Percentiles rank a stretch among this genome's conserved stretches.
These are phyloP conservation scores for Emydura subglobosa DNA, from an alignment of 2,113 vertebrate genomes.

Conservation along the genomic window DNA sequence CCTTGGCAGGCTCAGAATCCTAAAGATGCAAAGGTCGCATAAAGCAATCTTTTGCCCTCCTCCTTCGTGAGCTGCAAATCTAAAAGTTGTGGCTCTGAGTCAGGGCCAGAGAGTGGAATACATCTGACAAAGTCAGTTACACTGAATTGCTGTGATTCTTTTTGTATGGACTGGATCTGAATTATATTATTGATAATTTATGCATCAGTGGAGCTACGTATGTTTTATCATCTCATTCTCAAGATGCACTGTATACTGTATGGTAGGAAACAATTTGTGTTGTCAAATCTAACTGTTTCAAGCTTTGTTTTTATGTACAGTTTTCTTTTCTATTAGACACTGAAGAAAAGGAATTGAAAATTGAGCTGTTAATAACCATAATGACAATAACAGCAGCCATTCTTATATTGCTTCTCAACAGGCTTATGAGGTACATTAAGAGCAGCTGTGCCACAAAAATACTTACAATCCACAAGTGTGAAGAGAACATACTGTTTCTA, in stretches of 20 bases:
- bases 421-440: conserved; percentile 17
- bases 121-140: background rate
- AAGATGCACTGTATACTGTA: background rate
- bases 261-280: background rate
- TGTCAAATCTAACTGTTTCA: background rate
- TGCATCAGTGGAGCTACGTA: background rate
- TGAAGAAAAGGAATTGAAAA: background rate
- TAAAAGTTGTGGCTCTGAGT: background rate
- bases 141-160: background rate
- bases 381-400: background rate
- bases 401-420: conserved; percentile 17
- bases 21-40: background rate
- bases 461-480: background rate
- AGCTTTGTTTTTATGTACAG: background rate
- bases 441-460: background rate
- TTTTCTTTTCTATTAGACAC: background rate
- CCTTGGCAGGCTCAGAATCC: background rate
- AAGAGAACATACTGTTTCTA: background rate
- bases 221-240: background rate
- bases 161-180: background rate
- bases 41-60: background rate
- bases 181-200: background rate
- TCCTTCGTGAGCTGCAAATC: background rate
- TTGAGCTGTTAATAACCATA: conserved; percentile 28
- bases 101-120: background rate